phyloP scores from a whole-genome alignment of 2,113 vertebrate genomes.

The Argyrosomus japonicus region DNA sequence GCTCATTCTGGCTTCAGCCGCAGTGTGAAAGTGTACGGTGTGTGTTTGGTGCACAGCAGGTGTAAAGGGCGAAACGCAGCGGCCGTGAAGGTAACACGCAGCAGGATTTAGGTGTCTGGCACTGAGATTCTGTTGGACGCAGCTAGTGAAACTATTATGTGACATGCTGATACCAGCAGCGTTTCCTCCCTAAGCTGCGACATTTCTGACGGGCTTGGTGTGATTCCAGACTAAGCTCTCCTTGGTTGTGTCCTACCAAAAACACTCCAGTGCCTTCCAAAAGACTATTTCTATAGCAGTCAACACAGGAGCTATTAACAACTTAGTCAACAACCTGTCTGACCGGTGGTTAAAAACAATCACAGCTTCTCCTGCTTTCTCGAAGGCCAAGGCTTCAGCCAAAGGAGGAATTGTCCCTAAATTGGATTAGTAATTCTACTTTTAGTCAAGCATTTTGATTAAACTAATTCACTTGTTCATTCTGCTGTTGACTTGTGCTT shows the following conservation, averaged over 20 bases:
- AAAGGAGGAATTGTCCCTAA: neutral
- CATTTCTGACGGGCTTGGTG: conserved; percentile 33
- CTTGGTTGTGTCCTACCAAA: conserved; percentile 36
- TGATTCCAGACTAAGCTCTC: conserved; percentile 38
- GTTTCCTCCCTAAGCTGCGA: conserved; percentile 27
- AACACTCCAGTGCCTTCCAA: conserved; percentile 1
- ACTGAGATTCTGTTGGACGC: neutral
- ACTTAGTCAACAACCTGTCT: neutral
- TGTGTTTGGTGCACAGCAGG: conserved; percentile 40
- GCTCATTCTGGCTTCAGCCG: conserved; percentile 20
- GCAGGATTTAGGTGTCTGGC: conserved; percentile 51
- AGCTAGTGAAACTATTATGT: conserved; percentile 41
- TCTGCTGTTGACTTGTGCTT: neutral
- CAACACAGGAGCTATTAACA: neutral
- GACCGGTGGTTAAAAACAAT: neutral
- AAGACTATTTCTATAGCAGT: conserved; percentile 9
- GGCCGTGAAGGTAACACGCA: conserved; percentile 49
- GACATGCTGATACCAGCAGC: conserved; percentile 40
- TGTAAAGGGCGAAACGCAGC: conserved; percentile 33
- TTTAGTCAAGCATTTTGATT: neutral
- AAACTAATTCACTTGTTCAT: neutral
- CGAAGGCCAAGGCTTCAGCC: neutral
- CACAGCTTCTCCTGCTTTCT: neutral
- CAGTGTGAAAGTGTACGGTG: conserved; percentile 10
- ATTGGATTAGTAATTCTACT: neutral